Evolutionary conservation across 1,140 invertebrate genomes (phyloP), one percentile per base, ranked within the genome.

Genomic region (Drosophila lini): DNA sequence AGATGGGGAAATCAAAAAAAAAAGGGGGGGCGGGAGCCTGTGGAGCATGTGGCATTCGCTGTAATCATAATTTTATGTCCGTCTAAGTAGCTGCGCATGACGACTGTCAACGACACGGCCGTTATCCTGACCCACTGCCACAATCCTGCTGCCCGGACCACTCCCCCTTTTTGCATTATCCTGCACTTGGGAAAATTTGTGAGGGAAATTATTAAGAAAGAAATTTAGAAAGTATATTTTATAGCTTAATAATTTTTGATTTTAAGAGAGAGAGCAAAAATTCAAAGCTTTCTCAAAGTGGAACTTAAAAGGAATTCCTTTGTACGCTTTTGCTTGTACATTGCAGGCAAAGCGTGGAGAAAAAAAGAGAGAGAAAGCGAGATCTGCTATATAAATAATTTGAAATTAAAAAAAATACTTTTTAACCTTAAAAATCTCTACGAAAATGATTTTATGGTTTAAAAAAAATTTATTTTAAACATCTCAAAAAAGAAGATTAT

Each of bases 61-160:
- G 84, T 88, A 88, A 88, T 88, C 83, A 88, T 88, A 88, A 88
- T 88, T 88, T 88, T 88, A 88, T 88, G 83, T 88, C 83, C 83
- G 65, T 88, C 77, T 88, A 88, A 88, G 83, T 88, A 88, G 83
- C 83, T 80, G 67, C 74, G 63, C 80, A 76, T 89, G 83, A 88
- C 80, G 80, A 83, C 83, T 86, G 82, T 82, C 83, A 86, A 83
- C 83, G 80, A 62, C 83, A 80, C 65, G 60, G 73, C 67, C 53
- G 57, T 71, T 36, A 67, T 36, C 47, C 73, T 59, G 55, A 58
- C 44, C 44, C 34, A 40, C 41, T 60, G 22, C 59, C 36, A 41
- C 48, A 41, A 19, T 22, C 36, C 38, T 31, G 11, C 7, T 28
- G 28, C 25, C 25, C 47, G n/a, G 22, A 36, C n/a, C 52, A 15